Base-by-base conservation (phyloP, 2,797 vertebrate species). In the Pangasius macronema region DNA sequence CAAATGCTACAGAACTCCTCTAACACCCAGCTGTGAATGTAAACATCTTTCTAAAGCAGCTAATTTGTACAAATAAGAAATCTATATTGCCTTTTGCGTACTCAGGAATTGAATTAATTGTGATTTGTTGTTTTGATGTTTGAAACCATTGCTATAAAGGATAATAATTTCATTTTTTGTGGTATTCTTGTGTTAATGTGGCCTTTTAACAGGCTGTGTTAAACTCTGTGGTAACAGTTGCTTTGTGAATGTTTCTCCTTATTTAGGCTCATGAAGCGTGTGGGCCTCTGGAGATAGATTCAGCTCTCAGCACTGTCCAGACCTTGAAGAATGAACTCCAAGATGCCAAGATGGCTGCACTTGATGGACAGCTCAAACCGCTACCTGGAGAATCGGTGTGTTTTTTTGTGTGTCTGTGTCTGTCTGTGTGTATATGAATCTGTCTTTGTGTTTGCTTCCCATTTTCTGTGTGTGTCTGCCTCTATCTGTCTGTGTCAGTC, bases 271-370 rank as follows among this genome's bases (percentile, higher is more conserved):
- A 99, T 63, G 98, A 99, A 94, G 98, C 98, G 3, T 99, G 98
- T 87, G 98, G 99, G 39, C 99, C 99, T 30, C 96, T 99, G 96
- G 99, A 99, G 93, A 99, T 99, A 0, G 99, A 99, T 92, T 99
- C 98, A 0, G 99, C 99, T 3, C 95, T 99, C 89, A 98, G 95
- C 90, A 97, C 97, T 0, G 97, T 99, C 3, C 98, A 98, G 92
- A 98, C 97, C 0, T 96, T 99, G 10, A 98, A 98, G 93, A 97
- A 94, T 67, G 98, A 99, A 91, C 96, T 99, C 73, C 97, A 99
- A 88, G 99, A 99, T 75, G 98, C 99, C n/a, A 99, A 98, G 95
- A 97, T 98, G 97, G 97, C 98, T 0, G 96, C 98, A 4, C 91
- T 96, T 27, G 98, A 99, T 5, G 94, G 94, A 75, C 97, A 99